Percentiles rank a stretch among this genome's conserved stretches.
phyloP scores from a whole-genome alignment of 2,797 vertebrate genomes.

The Huso huso region DNA sequence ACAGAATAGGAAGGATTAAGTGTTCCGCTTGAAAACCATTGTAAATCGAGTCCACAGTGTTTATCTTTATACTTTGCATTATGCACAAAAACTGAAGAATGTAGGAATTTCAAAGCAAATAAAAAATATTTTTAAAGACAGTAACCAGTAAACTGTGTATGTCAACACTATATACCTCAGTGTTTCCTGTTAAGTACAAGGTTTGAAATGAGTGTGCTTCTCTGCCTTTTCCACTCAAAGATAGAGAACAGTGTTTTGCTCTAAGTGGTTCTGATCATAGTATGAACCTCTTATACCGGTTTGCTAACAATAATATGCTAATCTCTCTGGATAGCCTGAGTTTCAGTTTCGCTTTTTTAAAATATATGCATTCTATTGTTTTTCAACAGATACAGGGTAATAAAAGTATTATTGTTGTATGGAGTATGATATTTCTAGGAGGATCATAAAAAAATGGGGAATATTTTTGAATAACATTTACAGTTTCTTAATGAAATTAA shows the following conservation, averaged over 20 bases:
- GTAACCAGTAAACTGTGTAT: slow-evolving; percentile 17
- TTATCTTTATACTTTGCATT: slow-evolving; percentile 66
- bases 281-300: slow-evolving; percentile 28
- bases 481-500: slow-evolving; percentile 15
- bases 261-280: slow-evolving; percentile 17
- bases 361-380: neutral
- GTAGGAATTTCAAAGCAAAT: slow-evolving; percentile 65
- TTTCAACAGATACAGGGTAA: neutral
- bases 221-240: slow-evolving; percentile 6
- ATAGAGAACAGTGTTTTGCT: neutral
- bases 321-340: neutral
- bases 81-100: slow-evolving; percentile 54
- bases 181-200: neutral
- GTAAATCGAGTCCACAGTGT: slow-evolving; percentile 64
- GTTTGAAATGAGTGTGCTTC: slow-evolving; percentile 7
- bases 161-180: neutral
- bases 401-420: neutral
- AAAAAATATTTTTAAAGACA: slow-evolving; percentile 55
- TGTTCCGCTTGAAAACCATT: slow-evolving; percentile 59
- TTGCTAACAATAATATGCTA: slow-evolving; percentile 1
- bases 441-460: slow-evolving; percentile 25
- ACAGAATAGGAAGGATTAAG: slow-evolving; percentile 46
- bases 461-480: slow-evolving; percentile 25
- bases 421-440: slow-evolving; percentile 11
- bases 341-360: neutral